Evolutionary conservation across 1,140 invertebrate species (phyloP).

Genomic region (Sycophaga agraensis): DNA sequence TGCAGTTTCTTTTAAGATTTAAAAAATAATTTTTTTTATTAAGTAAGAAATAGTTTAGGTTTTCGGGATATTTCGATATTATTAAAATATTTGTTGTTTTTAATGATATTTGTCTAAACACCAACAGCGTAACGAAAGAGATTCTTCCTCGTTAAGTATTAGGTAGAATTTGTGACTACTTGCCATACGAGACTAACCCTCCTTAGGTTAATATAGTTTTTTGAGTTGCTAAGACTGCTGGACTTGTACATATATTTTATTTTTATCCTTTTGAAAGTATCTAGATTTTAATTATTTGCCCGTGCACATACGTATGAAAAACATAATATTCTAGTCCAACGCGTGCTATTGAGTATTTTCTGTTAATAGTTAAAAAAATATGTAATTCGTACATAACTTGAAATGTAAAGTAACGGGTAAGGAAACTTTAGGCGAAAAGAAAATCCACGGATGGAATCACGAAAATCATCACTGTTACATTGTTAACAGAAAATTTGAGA

Average conservation of each 20-base stretch:
- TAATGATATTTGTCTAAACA: slow-evolving; percentile 2
- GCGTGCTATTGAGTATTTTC: slow-evolving; percentile 29
- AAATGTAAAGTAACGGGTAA: no score
- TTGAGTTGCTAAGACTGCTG: slow-evolving; percentile 37
- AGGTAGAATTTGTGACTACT: slow-evolving; percentile 20
- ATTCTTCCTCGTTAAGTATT: slow-evolving; percentile 8
- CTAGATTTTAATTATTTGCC: slow-evolving; percentile 29
- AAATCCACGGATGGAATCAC: no score
- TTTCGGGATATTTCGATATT: slow-evolving; percentile 2
- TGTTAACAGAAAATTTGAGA: no score
- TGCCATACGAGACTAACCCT: slow-evolving; percentile 33
- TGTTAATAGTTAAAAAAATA: slow-evolving; percentile 10
- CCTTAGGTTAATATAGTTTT: slow-evolving; percentile 25
- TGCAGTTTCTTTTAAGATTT: background rate
- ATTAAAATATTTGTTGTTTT: background rate
- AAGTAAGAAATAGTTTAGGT: background rate
- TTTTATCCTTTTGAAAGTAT: slow-evolving; percentile 26
- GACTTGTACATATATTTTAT: slow-evolving; percentile 34
- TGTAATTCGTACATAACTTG: background rate
- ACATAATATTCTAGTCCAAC: slow-evolving; percentile 34
- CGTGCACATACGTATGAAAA: slow-evolving; percentile 8
- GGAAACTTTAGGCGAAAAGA: no score
- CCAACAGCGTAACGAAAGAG: background rate
- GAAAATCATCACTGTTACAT: no score
- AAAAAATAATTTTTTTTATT: background rate